phyloP scores from a whole-genome alignment of 1,140 invertebrate genomes.

The Megalopta genalis region DNA sequence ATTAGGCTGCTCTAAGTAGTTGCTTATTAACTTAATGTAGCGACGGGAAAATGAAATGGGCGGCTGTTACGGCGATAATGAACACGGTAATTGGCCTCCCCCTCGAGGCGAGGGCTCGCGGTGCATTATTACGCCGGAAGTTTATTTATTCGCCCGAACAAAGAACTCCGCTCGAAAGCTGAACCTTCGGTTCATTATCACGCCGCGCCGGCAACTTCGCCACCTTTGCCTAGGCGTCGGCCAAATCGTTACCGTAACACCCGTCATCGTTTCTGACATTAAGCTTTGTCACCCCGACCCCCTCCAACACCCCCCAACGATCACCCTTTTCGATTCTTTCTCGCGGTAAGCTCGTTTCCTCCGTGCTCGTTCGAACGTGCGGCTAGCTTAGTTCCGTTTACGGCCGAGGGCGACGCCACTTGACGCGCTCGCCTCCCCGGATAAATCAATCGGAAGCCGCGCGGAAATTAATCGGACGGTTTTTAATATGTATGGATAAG shows the following conservation, averaged over 20 bases:
- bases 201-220: neutral
- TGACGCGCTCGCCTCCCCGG: neutral
- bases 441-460: neutral
- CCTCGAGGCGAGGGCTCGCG: too few relatives aligned
- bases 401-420: neutral
- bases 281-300: neutral
- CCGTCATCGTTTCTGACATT: constrained; percentile 21
- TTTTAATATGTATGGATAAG: too few relatives aligned
- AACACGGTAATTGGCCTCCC: constrained; percentile 34
- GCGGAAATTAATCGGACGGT: too few relatives aligned
- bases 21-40: constrained; percentile 32
- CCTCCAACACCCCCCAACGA: too few relatives aligned
- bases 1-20: constrained; percentile 13
- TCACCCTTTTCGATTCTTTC: neutral
- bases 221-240: neutral
- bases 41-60: constrained; percentile 19
- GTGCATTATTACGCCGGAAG: neutral
- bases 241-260: neutral
- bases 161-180: neutral
- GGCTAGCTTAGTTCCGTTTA: neutral
- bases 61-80: constrained; percentile 24
- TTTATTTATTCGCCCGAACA: constrained; percentile 12
- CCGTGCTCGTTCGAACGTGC: neutral
- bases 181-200: constrained; percentile 16
- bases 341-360: neutral